Evolutionary conservation across 2,797 vertebrate species (phyloP), one percentile per base, ranked within the genome.

Genomic region (Centroberyx gerrardi): DNA sequence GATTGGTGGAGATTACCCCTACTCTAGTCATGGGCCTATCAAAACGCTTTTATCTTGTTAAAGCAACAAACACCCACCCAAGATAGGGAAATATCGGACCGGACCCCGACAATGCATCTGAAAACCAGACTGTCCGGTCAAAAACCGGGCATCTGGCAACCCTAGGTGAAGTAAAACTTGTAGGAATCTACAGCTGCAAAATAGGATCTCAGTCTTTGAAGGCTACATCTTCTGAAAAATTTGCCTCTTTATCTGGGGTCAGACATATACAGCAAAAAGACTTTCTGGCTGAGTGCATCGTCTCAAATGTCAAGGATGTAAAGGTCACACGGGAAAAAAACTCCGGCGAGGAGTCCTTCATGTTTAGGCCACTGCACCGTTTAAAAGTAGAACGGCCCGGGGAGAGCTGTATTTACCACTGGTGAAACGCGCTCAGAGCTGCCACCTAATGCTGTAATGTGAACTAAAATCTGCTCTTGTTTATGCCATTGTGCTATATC

Each of bases 291-390:
- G 61, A 88, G 69, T 74, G 70, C 62, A 78, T 86, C 31, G 62
- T 85, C 85, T 73, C 33, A 91, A 88, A 88, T 83, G 82, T 66
- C 84, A 90, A 72, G 70, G 10, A 81, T 74, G 58, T 70, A 87
- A 92, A 92, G 90, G 88, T 91, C 84, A 85, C 28, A 64, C 13
- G 22, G 55, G 52, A 59, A 62, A 85, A 86, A 78, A 8, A 78
- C 75, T 77, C 42, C 68, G 48, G 12, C 36, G 74, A 78, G 81
- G 48, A 69, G 62, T 15, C 31, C 58, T 81, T 22, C 13, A 0
- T 81, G 63, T 78, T 71, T 22, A 33, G 60, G 74, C 62, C 56
- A 42, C 28, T 42, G 48, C 38, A 10, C 42, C 12, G 52, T 71
- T 78, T 69, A 60, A 73, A 48, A 53, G 29, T 4, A 59, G 14